Base-by-base conservation (phyloP, 2,888 invertebrate genomes). In the Cataglyphis livida region DNA sequence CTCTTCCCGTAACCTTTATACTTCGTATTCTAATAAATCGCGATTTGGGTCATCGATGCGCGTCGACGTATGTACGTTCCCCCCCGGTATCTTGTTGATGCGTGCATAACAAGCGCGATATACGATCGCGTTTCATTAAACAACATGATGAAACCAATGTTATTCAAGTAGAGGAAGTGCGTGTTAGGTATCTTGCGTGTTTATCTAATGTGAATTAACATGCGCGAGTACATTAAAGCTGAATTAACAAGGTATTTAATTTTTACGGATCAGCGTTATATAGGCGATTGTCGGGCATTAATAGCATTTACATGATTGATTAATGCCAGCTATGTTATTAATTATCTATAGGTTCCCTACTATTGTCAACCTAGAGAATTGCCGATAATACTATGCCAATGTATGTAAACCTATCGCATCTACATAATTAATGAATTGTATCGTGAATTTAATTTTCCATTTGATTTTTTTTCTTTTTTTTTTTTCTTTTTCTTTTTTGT, bases 21-120 rank as follows among this genome's bases (percentile, higher is more conserved):
- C 83, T 84, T 84, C 84, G 88, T 88, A 87, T 88, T 89, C 90
- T 90, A 87, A 91, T 92, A 92, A 92, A 91, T 92, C 90, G 79
- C 88, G 89, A 92, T 92, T 90, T 90, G 84, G 90, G 90, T 91
- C 90, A 89, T 85, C 87, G 88, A 84, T 85, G 86, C 79, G 65
- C 81, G 64, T 85, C 85, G 83, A 84, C 73, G 79, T 71, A 54
- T 18, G 12, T 15, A 6, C 35, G 35, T 35, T 0, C 35, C 35
- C 32, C 61, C 70, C 38, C 15, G 15, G 21, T 41, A 54, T 21
- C 75, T 32, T 21, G 25, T 9, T 41, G 35, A 35, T 35, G 41
- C 18, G 6, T n/a, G 51, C 7, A 7, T n/a, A 51, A 15, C 41
- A 15, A 25, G 18, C n/a, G 10, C n/a, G n/a, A 51, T 3, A 21